These are phyloP conservation scores for Scytalopus superciliaris DNA, from an alignment of 2,113 vertebrate species.

Conservation along the genomic window DNA sequence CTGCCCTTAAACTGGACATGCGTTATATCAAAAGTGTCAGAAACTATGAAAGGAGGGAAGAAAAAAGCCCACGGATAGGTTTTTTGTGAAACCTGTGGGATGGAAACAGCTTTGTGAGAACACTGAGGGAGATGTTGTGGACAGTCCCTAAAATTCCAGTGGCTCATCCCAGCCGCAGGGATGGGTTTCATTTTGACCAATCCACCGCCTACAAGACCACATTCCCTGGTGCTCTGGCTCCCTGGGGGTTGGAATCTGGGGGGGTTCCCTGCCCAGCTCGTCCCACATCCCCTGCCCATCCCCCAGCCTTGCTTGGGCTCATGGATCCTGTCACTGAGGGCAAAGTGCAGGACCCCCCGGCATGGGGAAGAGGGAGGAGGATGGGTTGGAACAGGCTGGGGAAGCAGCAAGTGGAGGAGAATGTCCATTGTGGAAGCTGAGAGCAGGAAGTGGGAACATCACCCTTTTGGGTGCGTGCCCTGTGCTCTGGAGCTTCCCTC, in stretches of 20 bases:
- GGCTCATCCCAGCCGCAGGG: fast-evolving
- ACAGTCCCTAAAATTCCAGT: background rate
- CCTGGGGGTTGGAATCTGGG: background rate
- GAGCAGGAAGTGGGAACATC: fast-evolving
- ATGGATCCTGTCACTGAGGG: background rate
- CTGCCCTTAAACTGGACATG: background rate
- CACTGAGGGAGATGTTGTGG: background rate
- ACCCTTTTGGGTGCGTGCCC: background rate
- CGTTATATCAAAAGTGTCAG: background rate
- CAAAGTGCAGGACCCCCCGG: background rate
- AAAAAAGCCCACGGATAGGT: background rate
- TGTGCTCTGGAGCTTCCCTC: background rate
- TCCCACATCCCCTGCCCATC: background rate
- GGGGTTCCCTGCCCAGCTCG: background rate
- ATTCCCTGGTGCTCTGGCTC: background rate
- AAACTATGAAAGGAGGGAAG: background rate
- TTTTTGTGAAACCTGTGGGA: background rate
- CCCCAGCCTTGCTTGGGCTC: background rate
- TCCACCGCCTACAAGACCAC: fast-evolving
- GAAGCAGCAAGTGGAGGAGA: background rate
- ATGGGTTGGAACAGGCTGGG: background rate
- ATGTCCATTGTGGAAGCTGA: background rate
- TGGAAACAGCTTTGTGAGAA: background rate
- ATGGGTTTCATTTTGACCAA: background rate
- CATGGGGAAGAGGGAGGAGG: background rate